phyloP scores from a whole-genome alignment of 2,888 invertebrate genomes.

The Eudemis profundana region DNA sequence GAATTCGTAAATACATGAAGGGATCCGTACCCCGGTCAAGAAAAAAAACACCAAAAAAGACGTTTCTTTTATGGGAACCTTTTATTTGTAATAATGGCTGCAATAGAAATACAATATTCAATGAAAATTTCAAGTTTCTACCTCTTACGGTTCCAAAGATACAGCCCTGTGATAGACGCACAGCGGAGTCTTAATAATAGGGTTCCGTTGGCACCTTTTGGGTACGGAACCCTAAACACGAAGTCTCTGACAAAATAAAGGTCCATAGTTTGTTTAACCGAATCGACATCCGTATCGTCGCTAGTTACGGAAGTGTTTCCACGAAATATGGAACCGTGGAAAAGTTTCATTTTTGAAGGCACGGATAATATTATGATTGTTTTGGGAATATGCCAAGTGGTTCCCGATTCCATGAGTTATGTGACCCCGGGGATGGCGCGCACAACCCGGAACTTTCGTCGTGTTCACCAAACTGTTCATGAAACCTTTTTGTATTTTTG shows the following conservation, averaged over 20 bases:
- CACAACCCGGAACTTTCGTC: conserved; percentile 45
- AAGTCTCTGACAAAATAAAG: too few relatives aligned
- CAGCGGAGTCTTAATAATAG: too few relatives aligned
- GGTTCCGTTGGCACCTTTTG: too few relatives aligned
- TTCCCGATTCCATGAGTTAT: conserved; percentile 68
- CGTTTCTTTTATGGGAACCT: too few relatives aligned
- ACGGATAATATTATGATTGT: conserved; percentile 72
- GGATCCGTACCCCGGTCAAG: too few relatives aligned
- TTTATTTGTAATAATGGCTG: too few relatives aligned
- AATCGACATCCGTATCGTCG: not conserved
- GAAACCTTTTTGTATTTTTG: not conserved
- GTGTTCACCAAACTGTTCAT: conserved; percentile 26
- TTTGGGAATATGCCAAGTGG: conserved; percentile 80
- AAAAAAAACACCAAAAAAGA: too few relatives aligned
- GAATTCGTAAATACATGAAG: too few relatives aligned
- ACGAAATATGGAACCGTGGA: conserved; percentile 8
- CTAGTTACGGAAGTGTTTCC: conserved; percentile 18
- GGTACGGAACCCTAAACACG: not conserved
- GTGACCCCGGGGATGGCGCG: conserved; percentile 71
- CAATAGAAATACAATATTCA: too few relatives aligned
- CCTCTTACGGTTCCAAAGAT: too few relatives aligned
- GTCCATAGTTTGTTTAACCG: not conserved
- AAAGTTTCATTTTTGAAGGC: conserved; percentile 49
- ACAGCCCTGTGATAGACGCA: too few relatives aligned
- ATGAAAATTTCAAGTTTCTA: too few relatives aligned